Percentiles rank a stretch among this genome's conserved stretches.
Conservation (phyloP, 2,888 invertebrate species). For the Alloscopus bannaensis region DNA sequence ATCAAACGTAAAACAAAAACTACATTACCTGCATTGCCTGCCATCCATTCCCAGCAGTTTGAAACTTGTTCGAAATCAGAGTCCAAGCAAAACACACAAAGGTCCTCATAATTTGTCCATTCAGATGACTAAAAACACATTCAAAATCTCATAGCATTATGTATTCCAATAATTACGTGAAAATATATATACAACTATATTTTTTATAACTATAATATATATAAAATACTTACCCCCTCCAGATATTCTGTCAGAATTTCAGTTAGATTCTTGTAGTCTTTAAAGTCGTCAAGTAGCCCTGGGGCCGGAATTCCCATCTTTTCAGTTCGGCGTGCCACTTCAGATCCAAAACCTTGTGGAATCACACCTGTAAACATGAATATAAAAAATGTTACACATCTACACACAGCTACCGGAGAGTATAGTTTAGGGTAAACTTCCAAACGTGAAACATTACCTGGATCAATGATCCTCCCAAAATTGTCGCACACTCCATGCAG, state of each 20-base stretch:
- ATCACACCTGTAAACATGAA: constrained; percentile 3
- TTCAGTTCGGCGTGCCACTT: background rate
- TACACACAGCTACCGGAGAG: background rate
- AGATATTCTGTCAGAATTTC: background rate
- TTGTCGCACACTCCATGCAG: constrained; percentile 38
- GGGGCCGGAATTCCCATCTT: constrained; percentile 19
- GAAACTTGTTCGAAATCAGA: constrained; percentile 23
- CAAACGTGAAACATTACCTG: constrained; percentile 23
- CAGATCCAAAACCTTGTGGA: constrained; percentile 6
- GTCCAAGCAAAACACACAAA: constrained; percentile 19
- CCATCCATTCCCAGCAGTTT: background rate
- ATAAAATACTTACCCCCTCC: background rate
- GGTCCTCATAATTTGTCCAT: background rate
- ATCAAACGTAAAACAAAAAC: background rate
- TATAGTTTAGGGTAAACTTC: background rate
- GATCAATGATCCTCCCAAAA: constrained; percentile 44
- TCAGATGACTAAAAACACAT: constrained; percentile 24
- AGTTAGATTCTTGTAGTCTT: background rate
- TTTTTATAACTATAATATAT: background rate
- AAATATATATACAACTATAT: background rate
- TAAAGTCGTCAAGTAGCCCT: constrained; percentile 2
- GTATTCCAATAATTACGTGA: background rate
- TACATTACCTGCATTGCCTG: background rate
- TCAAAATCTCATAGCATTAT: too few species aligned
- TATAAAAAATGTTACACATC: background rate